Percentiles rank a stretch among this genome's conserved stretches.
Conservation (phyloP, 2,888 invertebrate species). For the Nezara viridula region DNA sequence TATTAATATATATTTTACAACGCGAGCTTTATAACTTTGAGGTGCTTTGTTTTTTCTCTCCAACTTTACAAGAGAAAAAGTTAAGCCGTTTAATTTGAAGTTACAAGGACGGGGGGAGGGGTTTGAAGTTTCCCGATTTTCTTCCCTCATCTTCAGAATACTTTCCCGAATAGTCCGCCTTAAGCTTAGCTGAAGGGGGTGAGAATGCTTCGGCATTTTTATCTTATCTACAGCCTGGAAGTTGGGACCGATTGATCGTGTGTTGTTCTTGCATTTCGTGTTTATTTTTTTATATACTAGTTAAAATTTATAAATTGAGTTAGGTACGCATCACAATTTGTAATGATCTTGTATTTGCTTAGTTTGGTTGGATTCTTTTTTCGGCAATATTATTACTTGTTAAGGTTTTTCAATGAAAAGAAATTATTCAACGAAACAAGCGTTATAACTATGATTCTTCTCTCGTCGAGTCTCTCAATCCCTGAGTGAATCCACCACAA, state of each 20-base stretch:
- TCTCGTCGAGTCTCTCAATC: too few relatives aligned
- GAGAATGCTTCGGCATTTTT: not conserved
- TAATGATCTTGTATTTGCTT: too few relatives aligned
- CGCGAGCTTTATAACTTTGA: not conserved
- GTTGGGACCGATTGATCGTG: not conserved
- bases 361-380: too few relatives aligned
- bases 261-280: too few relatives aligned
- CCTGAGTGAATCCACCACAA: too few relatives aligned
- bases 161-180: not conserved
- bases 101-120: not conserved
- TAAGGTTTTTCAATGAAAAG: too few relatives aligned
- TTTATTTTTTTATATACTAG: too few relatives aligned
- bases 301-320: too few relatives aligned
- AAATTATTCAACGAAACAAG: too few relatives aligned
- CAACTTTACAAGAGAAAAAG: not conserved
- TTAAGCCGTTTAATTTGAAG: conserved; percentile 4
- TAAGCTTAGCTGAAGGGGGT: not conserved
- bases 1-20: conserved; percentile 1
- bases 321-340: too few relatives aligned
- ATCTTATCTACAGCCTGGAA: not conserved
- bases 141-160: not conserved
- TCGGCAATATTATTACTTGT: too few relatives aligned
- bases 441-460: too few relatives aligned
- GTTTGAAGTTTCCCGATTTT: not conserved
- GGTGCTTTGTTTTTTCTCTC: not conserved